Conservation (phyloP, 2,113 vertebrate genomes). For the Xerus inauris region DNA sequence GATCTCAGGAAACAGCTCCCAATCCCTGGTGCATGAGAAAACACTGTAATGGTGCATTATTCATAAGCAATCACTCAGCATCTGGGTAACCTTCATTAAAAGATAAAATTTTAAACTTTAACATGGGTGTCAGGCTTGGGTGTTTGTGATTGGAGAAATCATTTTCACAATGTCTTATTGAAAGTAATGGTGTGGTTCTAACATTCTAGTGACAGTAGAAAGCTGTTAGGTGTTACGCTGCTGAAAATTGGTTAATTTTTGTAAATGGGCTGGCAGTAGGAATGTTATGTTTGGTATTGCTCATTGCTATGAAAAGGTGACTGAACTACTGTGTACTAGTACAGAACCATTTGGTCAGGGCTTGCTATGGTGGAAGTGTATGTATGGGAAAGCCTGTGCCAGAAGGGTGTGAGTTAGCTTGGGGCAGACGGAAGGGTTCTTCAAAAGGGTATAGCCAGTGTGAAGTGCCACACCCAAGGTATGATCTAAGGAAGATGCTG, state of each 20-base stretch:
- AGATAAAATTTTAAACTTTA: constrained; percentile 65
- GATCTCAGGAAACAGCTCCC: neutral
- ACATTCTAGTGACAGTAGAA: neutral
- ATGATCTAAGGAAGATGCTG: neutral
- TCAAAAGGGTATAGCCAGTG: neutral
- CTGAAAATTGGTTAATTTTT: constrained; percentile 1
- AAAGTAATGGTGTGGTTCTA: constrained; percentile 55
- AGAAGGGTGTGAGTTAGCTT: neutral
- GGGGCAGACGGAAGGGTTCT: neutral
- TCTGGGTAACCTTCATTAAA: constrained; percentile 56
- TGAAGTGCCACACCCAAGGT: neutral
- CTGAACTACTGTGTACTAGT: neutral
- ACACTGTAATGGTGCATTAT: constrained; percentile 44
- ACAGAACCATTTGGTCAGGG: neutral
- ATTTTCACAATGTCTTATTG: constrained; percentile 49
- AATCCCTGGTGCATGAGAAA: constrained; percentile 51
- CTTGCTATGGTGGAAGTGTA: neutral
- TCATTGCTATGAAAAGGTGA: neutral
- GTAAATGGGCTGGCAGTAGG: neutral
- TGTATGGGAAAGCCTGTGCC: fast-evolving
- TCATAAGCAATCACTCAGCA: constrained; percentile 35
- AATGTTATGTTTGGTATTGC: neutral
- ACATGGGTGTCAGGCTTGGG: constrained; percentile 8
- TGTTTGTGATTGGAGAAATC: constrained; percentile 14
- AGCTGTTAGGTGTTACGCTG: neutral